Base-by-base conservation (phyloP, 2,888 invertebrate species). In the Dexiosoma caninum region DNA sequence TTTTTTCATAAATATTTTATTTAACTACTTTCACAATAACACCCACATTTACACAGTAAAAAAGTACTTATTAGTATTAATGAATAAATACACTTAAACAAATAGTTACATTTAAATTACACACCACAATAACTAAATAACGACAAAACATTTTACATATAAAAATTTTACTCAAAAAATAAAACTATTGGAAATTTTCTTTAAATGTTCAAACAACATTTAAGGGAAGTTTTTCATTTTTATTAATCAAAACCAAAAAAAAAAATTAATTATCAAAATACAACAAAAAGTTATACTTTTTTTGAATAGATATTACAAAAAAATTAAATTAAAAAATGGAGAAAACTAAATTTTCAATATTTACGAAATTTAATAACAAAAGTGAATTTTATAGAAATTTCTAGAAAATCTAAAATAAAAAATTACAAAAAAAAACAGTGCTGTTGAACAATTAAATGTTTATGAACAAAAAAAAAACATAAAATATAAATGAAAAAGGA, bases 381-480 rank as follows among this genome's bases (percentile, higher is more conserved):
- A 49, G 19, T 27, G 32, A 82, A 79, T 79, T 82, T 78, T 78
- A 82, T 71, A 78, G 75, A 82, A 71, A 75, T 79, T 82, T 78
- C 75, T 79, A 78, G 75, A 78, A 79, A 78, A 82, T 60, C 53
- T 62, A 46, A 78, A 80, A 80, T 14, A 75, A 67, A 40, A 27
- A 27, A 27, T 27, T 27, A 55, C 19, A 55, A 81, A 74, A 62
- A 37, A 59, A 74, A 77, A 69, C 76, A 77, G 81, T 79, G 79
- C 83, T 79, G 82, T 82, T 82, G 74, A 78, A 81, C 74, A 67
- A 76, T 79, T 77, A 79, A 74, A 74, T 78, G 77, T 75, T 76
- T 81, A 78, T 78, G 78, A 71, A 77, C 75, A n/a, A 51, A 75
- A 49, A 49, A 40, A 30, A 62, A 16, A 57, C 7, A 37, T 35